Conservation (phyloP, 2,888 invertebrate species). For the Xestia sexstrigata region DNA sequence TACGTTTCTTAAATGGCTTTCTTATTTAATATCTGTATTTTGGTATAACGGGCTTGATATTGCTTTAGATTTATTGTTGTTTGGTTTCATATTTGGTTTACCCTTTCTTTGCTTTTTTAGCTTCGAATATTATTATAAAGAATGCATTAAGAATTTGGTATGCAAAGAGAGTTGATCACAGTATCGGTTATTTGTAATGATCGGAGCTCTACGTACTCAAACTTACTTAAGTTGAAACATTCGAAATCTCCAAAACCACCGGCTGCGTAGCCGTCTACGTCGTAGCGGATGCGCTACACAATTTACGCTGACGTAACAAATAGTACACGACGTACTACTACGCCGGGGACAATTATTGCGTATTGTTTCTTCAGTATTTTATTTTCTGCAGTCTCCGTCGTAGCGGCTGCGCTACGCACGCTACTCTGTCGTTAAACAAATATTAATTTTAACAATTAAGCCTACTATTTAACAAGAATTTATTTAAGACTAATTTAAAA, state of each 20-base stretch:
- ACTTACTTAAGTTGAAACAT: background rate
- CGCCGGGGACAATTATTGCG: background rate
- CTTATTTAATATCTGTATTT: slow-evolving; percentile 61
- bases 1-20: slow-evolving; percentile 71
- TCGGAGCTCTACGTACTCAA: background rate
- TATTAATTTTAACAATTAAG: no score
- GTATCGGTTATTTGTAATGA: background rate
- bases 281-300: slow-evolving; percentile 20
- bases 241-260: background rate
- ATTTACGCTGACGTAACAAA: slow-evolving; percentile 11
- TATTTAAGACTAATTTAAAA: background rate
- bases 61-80: slow-evolving; percentile 43
- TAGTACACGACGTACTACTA: background rate
- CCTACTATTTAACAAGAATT: no score
- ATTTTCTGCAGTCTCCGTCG: background rate
- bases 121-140: background rate
- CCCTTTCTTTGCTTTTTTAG: background rate
- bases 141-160: background rate
- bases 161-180: no score
- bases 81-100: slow-evolving; percentile 1
- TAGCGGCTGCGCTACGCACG: no score
- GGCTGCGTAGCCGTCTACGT: background rate
- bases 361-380: background rate
- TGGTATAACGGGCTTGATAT: slow-evolving; percentile 28
- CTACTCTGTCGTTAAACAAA: no score